A percentile compares a stretch with the other conserved stretches of the same genome.
Conservation (phyloP, 2,797 vertebrate species). For the Brotula barbata region DNA sequence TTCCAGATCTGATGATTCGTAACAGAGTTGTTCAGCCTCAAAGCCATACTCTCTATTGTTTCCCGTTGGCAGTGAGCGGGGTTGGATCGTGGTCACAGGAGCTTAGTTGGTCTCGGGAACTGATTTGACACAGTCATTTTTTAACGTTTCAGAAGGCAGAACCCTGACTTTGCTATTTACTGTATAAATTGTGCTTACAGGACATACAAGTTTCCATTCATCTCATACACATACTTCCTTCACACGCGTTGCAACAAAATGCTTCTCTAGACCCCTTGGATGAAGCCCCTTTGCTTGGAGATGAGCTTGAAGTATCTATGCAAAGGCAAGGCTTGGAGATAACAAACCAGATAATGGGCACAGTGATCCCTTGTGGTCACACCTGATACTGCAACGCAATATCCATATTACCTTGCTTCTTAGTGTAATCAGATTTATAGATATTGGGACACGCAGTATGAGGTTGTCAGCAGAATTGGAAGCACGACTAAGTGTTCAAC, state of each 20-base stretch:
- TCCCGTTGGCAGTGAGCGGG: slow-evolving; percentile 69
- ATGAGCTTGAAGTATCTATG: slow-evolving; percentile 42
- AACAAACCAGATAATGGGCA: slow-evolving; percentile 56
- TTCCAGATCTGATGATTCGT: slow-evolving; percentile 6
- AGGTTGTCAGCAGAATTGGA: slow-evolving; percentile 49
- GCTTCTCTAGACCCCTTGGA: slow-evolving; percentile 18
- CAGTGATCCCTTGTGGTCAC: slow-evolving; percentile 58
- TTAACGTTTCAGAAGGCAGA: too few relatives aligned
- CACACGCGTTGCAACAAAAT: slow-evolving; percentile 9
- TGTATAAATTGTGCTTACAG: slow-evolving; percentile 51
- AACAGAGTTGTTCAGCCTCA: too few relatives aligned
- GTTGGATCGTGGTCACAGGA: slow-evolving; percentile 59
- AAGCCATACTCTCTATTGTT: too few relatives aligned
- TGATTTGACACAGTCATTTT: too few relatives aligned
- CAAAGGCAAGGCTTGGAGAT: slow-evolving; percentile 42
- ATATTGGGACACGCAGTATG: slow-evolving; percentile 22
- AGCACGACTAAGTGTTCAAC: slow-evolving; percentile 56
- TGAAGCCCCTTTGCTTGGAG: slow-evolving; percentile 41
- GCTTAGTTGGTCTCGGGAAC: slow-evolving; percentile 23
- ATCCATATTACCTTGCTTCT: slow-evolving; percentile 34
- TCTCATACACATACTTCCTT: slow-evolving; percentile 14
- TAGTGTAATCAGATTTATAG: not conserved
- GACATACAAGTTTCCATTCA: slow-evolving; percentile 18
- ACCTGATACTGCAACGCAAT: slow-evolving; percentile 13
- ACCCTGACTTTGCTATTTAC: slow-evolving; percentile 14